These are phyloP conservation scores for Remorina albescens DNA, from an alignment of 2,797 vertebrate species.

Conservation along the genomic window DNA sequence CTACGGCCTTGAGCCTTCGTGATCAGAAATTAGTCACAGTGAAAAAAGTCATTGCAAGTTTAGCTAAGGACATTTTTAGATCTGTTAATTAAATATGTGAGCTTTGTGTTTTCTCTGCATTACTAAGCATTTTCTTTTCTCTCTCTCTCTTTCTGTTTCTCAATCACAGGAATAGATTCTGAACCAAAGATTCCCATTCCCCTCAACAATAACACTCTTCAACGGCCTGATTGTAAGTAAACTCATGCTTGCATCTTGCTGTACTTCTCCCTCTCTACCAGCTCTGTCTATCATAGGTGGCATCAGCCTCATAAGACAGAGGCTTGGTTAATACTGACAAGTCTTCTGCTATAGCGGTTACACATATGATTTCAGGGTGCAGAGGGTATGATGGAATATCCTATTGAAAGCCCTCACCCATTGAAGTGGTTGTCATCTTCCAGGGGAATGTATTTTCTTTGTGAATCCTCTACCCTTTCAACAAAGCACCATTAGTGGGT, in stretches of 20 bases:
- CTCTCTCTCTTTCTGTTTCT: neutral
- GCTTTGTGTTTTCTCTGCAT: neutral
- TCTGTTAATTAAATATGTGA: neutral
- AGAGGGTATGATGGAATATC: constrained; percentile 35
- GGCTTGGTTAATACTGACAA: constrained; percentile 13
- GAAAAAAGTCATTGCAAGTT: neutral
- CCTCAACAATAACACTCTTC: constrained; percentile 67
- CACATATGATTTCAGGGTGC: constrained; percentile 19
- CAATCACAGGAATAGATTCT: constrained; percentile 64
- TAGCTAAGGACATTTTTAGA: neutral
- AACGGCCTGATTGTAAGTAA: constrained; percentile 73
- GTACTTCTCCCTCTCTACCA: neutral
- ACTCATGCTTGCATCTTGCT: neutral
- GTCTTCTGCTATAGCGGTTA: neutral
- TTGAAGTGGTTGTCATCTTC: constrained; percentile 39
- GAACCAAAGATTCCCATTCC: constrained; percentile 64
- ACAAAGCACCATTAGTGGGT: constrained; percentile 83
- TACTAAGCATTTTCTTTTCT: neutral
- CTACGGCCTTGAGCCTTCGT: neutral
- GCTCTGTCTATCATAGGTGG: constrained; percentile 10
- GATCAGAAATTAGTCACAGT: neutral
- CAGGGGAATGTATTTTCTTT: constrained; percentile 55
- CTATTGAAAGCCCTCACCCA: constrained; percentile 22
- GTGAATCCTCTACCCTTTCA: constrained; percentile 48
- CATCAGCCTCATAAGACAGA: constrained; percentile 20